These are phyloP conservation scores for Aproaerema taeniolella DNA, from an alignment of 2,888 invertebrate genomes.

Conservation along the genomic window DNA sequence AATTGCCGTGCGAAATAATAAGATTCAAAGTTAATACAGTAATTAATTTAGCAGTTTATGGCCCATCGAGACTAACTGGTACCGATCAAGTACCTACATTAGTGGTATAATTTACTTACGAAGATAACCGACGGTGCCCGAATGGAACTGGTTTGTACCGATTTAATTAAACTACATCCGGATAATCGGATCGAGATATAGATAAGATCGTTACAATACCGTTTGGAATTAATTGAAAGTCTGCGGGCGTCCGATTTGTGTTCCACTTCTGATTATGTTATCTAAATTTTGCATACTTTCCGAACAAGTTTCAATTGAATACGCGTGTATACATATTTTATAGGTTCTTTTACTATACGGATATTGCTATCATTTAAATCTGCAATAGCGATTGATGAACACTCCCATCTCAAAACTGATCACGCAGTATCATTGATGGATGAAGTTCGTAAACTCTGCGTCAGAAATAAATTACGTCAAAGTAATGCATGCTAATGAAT, in stretches of 20 bases:
- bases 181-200: constrained; percentile 33
- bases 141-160: constrained; percentile 30
- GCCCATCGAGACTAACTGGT: constrained; percentile 19
- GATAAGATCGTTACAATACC: constrained; percentile 35
- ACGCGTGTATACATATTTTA: constrained; percentile 12
- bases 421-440: too few relatives aligned
- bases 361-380: constrained; percentile 3
- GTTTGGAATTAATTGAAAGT: constrained; percentile 31
- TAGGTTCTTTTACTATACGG: constrained; percentile 4
- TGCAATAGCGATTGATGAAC: too few relatives aligned
- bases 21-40: constrained; percentile 16
- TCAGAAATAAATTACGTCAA: constrained; percentile 25
- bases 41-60: constrained; percentile 19
- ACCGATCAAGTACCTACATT: constrained; percentile 20
- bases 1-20: constrained; percentile 30
- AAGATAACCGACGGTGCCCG: constrained; percentile 18
- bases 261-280: constrained; percentile 13
- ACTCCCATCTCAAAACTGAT: too few relatives aligned
- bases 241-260: constrained; percentile 22
- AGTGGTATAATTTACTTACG: constrained; percentile 29
- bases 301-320: constrained; percentile 13
- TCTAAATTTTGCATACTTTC: constrained; percentile 13
- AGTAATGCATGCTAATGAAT: constrained; percentile 54
- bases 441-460: constrained; percentile 1
- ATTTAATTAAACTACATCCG: constrained; percentile 48